Base-by-base conservation (phyloP, 2,797 vertebrate species). In the Neopelma chrysocephalum region DNA sequence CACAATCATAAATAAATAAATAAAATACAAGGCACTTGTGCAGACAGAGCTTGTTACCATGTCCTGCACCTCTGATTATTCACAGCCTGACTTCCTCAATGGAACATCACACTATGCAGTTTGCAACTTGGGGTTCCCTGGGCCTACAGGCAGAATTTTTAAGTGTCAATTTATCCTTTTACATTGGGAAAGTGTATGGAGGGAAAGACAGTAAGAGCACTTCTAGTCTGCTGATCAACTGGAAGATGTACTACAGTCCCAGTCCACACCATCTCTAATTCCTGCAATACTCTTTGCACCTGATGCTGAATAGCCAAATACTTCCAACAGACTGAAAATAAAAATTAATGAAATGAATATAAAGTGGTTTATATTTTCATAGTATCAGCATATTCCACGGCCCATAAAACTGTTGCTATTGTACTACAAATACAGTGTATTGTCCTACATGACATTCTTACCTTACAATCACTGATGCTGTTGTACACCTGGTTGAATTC, bases 391-490 rank as follows among this genome's bases (percentile, higher is more conserved):
- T 53, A 80, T 34, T 43, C n/a, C n/a, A 82, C 6, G 15, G 51
- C 42, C 27, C 7, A 61, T 58, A 89, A 77, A 53, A 8, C 21
- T 6, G 47, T 1, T 62, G 31, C 27, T 87, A 3, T 5, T 70
- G 40, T n/a, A 43, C 29, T 25, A 32, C 56, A 90, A 45, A 42
- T 10, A 15, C 0, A 66, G 31, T 8, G 15, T 4, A 45, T 13
- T 29, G 19, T 40, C 64, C 5, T 14, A 40, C 14, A 22, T 8
- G 3, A 72, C 60, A 21, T 27, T 66, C 57, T 97, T 95, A 99
- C 99, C 98, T 99, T 99, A 96, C 99, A 99, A 95, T 99, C 99
- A 31, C 99, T 99, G 98, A 99, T 98, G 96, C 99, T 99, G 98
- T 98, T 98, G 90, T 99, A 99, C 92, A 99, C 98, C 95, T 99